A percentile compares a stretch with the other conserved stretches of the same genome.
These are phyloP conservation scores for Sminthurinus aureus DNA, from an alignment of 2,888 invertebrate genomes.

Conservation along the genomic window DNA sequence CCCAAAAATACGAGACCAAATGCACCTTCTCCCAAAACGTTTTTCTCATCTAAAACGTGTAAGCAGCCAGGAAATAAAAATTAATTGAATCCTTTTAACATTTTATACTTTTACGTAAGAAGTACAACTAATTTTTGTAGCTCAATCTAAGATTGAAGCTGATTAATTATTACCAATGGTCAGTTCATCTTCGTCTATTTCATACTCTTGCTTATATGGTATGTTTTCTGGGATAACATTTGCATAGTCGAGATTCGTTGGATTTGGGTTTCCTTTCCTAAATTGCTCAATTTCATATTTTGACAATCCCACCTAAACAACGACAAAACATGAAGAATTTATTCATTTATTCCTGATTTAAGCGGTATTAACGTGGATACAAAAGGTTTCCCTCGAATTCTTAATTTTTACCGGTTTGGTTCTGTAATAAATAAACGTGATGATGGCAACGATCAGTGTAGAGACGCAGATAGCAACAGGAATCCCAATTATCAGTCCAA, in stretches of 20 bases:
- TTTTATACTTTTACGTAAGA: too few species aligned
- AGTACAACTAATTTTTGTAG: too few species aligned
- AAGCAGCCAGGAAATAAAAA: too few species aligned
- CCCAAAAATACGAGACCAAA: slow-evolving; percentile 11
- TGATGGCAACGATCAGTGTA: background rate
- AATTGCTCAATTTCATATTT: background rate
- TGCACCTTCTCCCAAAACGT: slow-evolving; percentile 15
- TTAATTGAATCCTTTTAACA: too few species aligned
- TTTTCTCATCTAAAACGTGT: slow-evolving; percentile 1
- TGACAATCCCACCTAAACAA: background rate
- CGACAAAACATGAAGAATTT: too few species aligned
- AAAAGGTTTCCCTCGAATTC: too few species aligned
- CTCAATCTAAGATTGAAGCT: too few species aligned
- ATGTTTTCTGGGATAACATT: slow-evolving; percentile 16
- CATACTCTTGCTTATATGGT: slow-evolving; percentile 19
- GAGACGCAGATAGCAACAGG: background rate
- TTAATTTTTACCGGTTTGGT: background rate
- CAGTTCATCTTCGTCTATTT: slow-evolving; percentile 6
- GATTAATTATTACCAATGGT: slow-evolving; percentile 16
- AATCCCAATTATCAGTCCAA: background rate
- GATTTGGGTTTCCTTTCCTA: slow-evolving; percentile 4
- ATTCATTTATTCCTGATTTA: background rate
- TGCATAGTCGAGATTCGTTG: background rate
- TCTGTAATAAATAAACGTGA: background rate
- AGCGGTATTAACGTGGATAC: background rate